Percentiles rank a stretch among this genome's conserved stretches.
phyloP scores from a whole-genome alignment of 2,888 invertebrate species.

The Miltochrista miniata region DNA sequence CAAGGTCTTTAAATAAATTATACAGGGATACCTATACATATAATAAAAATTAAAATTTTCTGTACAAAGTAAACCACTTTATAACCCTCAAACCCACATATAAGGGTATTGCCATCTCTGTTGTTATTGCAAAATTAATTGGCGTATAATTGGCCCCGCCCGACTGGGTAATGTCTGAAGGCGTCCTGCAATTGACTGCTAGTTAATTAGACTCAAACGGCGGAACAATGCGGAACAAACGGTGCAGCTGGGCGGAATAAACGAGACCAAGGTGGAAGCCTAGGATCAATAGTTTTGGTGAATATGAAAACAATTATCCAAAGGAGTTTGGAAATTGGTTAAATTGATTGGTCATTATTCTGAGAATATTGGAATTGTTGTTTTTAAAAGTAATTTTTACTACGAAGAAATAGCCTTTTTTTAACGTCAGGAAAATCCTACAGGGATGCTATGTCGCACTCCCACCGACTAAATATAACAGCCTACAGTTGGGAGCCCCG shows the following conservation, averaged over 20 bases:
- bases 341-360: neutral
- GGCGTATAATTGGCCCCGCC: conserved; percentile 76
- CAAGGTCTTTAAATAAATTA: too few relatives aligned
- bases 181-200: conserved; percentile 76
- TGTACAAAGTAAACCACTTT: conserved; percentile 17
- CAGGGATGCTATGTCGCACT: too few relatives aligned
- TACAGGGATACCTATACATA: too few relatives aligned
- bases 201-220: conserved; percentile 72
- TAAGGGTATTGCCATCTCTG: conserved; percentile 29
- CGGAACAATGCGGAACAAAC: conserved; percentile 60
- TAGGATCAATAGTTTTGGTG: conserved; percentile 9
- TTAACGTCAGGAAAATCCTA: too few relatives aligned
- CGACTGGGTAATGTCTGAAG: conserved; percentile 69
- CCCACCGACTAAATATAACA: too few relatives aligned
- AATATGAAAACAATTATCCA: conserved; percentile 7
- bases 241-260: conserved; percentile 49
- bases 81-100: conserved; percentile 14
- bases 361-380: neutral
- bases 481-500: too few relatives aligned
- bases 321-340: neutral
- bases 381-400: neutral
- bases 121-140: conserved; percentile 79
- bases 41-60: too few relatives aligned
- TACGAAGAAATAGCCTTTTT: too few relatives aligned
- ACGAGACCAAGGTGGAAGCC: conserved; percentile 26